Percentiles rank a stretch among this genome's conserved stretches.
Conservation (phyloP, 2,113 vertebrate genomes). For the Cynoglossus semilaevis region DNA sequence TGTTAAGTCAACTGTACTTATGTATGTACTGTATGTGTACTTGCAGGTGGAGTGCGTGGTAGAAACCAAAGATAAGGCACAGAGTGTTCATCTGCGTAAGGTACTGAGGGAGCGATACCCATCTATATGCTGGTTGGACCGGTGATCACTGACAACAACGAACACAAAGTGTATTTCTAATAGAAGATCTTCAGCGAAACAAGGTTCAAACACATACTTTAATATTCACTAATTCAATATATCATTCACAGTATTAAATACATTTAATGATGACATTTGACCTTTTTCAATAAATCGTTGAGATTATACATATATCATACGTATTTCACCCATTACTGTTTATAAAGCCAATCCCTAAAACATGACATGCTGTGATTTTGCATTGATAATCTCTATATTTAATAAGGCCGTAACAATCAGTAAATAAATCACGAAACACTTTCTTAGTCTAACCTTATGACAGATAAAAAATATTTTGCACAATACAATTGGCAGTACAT, state of each 20-base stretch:
- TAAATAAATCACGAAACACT: too few species aligned
- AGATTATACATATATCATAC: too few species aligned
- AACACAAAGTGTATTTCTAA: not conserved
- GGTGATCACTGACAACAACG: slow-evolving; percentile 62
- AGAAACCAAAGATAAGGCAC: slow-evolving; percentile 85
- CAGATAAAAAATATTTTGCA: too few species aligned
- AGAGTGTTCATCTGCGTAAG: slow-evolving; percentile 79
- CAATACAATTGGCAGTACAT: too few species aligned
- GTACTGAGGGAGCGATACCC: slow-evolving; percentile 81
- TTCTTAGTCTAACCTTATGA: too few species aligned
- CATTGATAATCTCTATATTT: too few species aligned
- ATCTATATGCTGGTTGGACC: slow-evolving; percentile 78
- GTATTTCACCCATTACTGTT: too few species aligned
- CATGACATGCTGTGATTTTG: too few species aligned
- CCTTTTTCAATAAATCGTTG: too few species aligned
- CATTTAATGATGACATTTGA: slow-evolving; percentile 6
- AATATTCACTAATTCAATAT: slow-evolving; percentile 18
- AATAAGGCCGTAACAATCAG: too few species aligned
- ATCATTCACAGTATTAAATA: slow-evolving; percentile 15
- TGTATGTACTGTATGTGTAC: slow-evolving; percentile 28
- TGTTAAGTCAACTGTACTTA: slow-evolving; percentile 17
- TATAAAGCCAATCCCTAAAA: too few species aligned
- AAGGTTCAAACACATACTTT: slow-evolving; percentile 9
- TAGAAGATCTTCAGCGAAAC: not conserved
- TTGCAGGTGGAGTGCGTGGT: slow-evolving; percentile 85